A percentile compares a stretch with the other conserved stretches of the same genome.
Evolutionary conservation across 92 coral and sea anemone species (phyloP).

Genomic region (Epizoanthus rinbou): DNA sequence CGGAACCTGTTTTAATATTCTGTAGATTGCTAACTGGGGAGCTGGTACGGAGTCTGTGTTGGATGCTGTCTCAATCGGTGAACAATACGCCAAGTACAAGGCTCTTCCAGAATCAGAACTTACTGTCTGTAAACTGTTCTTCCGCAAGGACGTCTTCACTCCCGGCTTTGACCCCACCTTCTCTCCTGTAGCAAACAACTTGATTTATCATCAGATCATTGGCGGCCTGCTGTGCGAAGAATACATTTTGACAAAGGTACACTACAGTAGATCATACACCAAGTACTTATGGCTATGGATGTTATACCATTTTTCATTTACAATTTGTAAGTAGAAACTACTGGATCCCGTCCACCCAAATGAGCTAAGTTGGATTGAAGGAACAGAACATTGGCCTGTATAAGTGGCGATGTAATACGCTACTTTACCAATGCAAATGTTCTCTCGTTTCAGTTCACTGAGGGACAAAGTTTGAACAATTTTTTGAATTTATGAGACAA

Average conservation of each 20-base stretch:
- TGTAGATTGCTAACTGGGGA: constrained; percentile 87
- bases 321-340: too few species aligned
- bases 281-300: neutral
- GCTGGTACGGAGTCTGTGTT: constrained; percentile 75
- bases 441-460: too few species aligned
- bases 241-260: constrained; percentile 45
- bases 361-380: too few species aligned
- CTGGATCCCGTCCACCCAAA: too few species aligned
- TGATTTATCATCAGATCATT: constrained; percentile 77
- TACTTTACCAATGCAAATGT: too few species aligned
- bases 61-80: constrained; percentile 86
- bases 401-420: too few species aligned
- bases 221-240: constrained; percentile 84
- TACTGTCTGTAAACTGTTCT: constrained; percentile 65
- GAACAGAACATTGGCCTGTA: too few species aligned
- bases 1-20: neutral
- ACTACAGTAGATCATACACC: neutral
- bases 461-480: too few species aligned
- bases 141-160: constrained; percentile 83
- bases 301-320: too few species aligned
- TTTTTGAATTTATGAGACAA: too few species aligned
- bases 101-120: constrained; percentile 55
- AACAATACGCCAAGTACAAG: constrained; percentile 76
- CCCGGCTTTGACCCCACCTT: constrained; percentile 65
- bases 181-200: constrained; percentile 75